Percentiles rank a stretch among this genome's conserved stretches.
Evolutionary conservation across 2,113 vertebrate genomes (phyloP).

Genomic region (Odontesthes bonariensis): DNA sequence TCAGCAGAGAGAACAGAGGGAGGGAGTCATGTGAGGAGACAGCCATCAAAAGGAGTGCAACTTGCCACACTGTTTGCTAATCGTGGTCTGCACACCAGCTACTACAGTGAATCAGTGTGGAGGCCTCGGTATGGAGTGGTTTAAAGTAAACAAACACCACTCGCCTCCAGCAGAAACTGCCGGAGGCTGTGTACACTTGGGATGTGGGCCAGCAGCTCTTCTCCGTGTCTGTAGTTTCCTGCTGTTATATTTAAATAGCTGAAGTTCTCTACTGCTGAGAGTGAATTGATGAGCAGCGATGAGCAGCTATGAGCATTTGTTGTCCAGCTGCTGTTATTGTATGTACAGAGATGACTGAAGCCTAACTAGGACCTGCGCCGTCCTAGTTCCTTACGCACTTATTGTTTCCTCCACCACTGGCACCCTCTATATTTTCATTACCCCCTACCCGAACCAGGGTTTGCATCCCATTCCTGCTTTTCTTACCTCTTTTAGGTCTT

Average conservation of each 20-base stretch:
- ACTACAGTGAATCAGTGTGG: constrained; percentile 53
- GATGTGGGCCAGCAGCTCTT: constrained; percentile 37
- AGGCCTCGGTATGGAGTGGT: constrained; percentile 49
- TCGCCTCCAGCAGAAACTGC: constrained; percentile 57
- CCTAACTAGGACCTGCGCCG: no score
- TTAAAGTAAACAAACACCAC: constrained; percentile 72
- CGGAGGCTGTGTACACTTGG: constrained; percentile 57
- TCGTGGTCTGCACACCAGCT: constrained; percentile 43
- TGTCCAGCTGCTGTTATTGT: constrained; percentile 23
- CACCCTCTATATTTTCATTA: no score
- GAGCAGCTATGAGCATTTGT: constrained; percentile 38
- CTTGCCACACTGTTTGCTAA: constrained; percentile 56
- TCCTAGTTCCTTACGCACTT: no score
- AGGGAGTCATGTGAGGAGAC: constrained; percentile 39
- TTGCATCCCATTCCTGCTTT: no score
- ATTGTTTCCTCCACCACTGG: no score
- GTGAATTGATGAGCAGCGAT: constrained; percentile 22
- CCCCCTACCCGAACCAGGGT: no score
- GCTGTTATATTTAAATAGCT: constrained; percentile 58
- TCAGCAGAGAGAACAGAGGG: constrained; percentile 30
- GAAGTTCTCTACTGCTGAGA: constrained; percentile 6
- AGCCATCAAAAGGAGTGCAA: constrained; percentile 55
- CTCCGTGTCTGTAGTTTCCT: constrained; percentile 52
- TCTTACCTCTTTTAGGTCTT: no score
- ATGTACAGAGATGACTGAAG: constrained; percentile 2